Percentiles rank a stretch among this genome's conserved stretches.
phyloP scores from a whole-genome alignment of 2,888 invertebrate species.

The Phyllotreta cruciferae region DNA sequence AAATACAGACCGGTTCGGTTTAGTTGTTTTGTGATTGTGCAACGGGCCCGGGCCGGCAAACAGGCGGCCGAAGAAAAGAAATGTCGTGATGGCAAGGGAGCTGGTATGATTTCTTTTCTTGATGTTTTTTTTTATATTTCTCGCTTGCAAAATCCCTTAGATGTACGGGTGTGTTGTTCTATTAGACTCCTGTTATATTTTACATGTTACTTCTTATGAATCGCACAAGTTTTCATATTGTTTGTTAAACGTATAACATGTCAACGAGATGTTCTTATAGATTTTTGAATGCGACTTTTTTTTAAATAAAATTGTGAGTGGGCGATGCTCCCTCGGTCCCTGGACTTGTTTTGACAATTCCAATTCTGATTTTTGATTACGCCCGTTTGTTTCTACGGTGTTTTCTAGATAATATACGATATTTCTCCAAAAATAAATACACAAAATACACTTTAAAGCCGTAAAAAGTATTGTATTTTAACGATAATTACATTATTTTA shows the following conservation, averaged over 20 bases:
- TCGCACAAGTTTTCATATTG: not conserved
- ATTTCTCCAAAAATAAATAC: not conserved
- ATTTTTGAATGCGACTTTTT: conserved; percentile 28
- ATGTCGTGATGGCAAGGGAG: conserved; percentile 79
- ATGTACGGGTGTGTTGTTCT: too few species aligned
- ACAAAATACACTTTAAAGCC: too few species aligned
- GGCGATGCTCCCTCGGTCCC: conserved; percentile 21
- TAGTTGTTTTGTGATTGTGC: conserved; percentile 52
- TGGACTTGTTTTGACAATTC: conserved; percentile 12
- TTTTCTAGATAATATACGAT: conserved; percentile 17
- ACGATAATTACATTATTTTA: too few species aligned
- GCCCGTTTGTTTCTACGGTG: conserved; percentile 31
- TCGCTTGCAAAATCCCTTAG: too few species aligned
- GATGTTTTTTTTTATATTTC: conserved; percentile 20
- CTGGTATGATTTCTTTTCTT: conserved; percentile 55
- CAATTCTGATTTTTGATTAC: conserved; percentile 21
- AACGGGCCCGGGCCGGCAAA: conserved; percentile 53
- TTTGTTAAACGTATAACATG: not conserved
- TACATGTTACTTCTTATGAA: too few species aligned
- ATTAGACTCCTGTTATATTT: not conserved
- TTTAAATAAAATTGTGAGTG: conserved; percentile 29
- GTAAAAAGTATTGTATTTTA: too few species aligned
- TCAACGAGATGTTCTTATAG: conserved; percentile 8
- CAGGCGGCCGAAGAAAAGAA: conserved; percentile 65
- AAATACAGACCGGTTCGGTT: conserved; percentile 47